Conservation (phyloP, 2,113 vertebrate genomes). For the Paramisgurnus dabryanus region DNA sequence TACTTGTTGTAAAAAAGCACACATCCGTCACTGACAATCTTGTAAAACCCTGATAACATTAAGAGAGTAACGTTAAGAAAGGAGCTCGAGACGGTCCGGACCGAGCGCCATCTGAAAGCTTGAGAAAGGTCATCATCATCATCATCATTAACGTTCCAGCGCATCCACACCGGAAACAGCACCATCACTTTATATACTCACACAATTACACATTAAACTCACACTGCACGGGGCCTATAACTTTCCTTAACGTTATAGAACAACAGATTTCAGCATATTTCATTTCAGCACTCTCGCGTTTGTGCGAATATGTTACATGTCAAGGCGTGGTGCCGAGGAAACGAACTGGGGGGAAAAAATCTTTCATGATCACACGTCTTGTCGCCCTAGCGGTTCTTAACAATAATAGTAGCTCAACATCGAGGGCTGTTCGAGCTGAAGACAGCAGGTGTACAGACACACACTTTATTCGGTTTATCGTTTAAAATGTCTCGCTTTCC, state of each 20-base stretch:
- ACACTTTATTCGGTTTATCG: not conserved
- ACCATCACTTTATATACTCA: constrained; percentile 40
- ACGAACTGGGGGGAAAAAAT: constrained; percentile 23
- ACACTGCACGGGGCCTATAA: constrained; percentile 22
- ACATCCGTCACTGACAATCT: not conserved
- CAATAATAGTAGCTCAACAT: constrained; percentile 28
- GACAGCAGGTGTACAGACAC: not conserved
- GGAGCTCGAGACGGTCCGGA: not conserved
- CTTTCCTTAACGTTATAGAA: not conserved
- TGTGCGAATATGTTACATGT: constrained; percentile 18
- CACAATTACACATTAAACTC: constrained; percentile 36
- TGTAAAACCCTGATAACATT: not conserved
- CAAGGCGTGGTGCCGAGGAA: constrained; percentile 37
- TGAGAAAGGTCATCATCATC: constrained; percentile 37
- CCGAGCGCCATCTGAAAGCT: constrained; percentile 31
- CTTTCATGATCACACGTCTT: constrained; percentile 34
- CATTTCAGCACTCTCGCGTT: not conserved
- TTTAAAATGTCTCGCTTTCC: not conserved
- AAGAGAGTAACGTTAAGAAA: not conserved
- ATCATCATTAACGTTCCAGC: constrained; percentile 33
- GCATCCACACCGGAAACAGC: constrained; percentile 43
- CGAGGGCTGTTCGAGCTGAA: constrained; percentile 7
- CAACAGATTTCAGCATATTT: not conserved
- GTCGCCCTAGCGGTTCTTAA: constrained; percentile 33
- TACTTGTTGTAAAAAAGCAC: not conserved